A percentile compares a stretch with the other conserved stretches of the same genome.
These are phyloP conservation scores for Cheirogaleus medius DNA, from an alignment of 2,113 vertebrate species.

Conservation along the genomic window DNA sequence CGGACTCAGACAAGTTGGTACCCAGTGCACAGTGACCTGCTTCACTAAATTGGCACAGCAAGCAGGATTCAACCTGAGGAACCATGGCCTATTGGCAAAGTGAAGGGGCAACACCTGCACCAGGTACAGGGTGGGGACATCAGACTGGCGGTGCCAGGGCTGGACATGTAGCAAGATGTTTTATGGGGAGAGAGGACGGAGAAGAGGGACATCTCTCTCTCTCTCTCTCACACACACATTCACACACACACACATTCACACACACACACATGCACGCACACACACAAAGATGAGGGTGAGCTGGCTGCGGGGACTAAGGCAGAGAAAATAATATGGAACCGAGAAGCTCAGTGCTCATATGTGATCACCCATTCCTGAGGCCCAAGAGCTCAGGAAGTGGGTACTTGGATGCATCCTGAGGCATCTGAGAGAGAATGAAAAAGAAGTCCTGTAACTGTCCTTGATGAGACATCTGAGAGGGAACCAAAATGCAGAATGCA, in stretches of 20 bases:
- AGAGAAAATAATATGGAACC: neutral
- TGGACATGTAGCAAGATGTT: neutral
- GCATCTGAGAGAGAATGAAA: neutral
- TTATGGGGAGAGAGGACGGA: neutral
- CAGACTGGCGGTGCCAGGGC: neutral
- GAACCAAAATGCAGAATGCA: neutral
- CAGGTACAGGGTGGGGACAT: neutral
- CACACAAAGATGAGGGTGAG: neutral
- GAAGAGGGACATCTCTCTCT: neutral
- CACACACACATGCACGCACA: neutral
- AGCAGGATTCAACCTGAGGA: neutral
- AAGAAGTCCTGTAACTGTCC: neutral
- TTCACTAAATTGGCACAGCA: neutral
- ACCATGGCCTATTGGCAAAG: neutral
- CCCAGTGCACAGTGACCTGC: neutral
- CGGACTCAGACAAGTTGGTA: neutral
- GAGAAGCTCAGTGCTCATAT: neutral
- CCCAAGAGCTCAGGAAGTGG: neutral
- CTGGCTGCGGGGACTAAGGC: neutral
- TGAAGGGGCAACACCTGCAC: neutral
- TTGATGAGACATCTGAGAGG: neutral
- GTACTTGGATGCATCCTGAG: neutral
- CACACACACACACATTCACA: neutral
- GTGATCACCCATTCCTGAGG: neutral
- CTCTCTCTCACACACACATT: neutral